These are phyloP conservation scores for Lysandra bellargus DNA, from an alignment of 2,888 invertebrate genomes.

Conservation along the genomic window DNA sequence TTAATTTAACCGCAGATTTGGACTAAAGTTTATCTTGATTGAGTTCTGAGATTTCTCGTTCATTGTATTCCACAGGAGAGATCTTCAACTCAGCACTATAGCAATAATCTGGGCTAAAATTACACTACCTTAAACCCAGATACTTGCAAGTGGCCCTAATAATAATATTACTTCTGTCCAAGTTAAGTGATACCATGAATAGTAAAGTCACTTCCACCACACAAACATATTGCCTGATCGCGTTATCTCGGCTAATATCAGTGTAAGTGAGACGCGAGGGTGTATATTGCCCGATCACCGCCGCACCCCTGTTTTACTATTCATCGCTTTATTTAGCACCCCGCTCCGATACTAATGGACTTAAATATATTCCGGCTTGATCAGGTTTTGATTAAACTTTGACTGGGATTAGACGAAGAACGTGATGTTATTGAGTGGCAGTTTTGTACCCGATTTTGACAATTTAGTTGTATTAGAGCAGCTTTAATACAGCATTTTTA, in stretches of 20 bases:
- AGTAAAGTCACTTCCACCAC: not conserved
- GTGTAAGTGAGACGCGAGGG: constrained; percentile 46
- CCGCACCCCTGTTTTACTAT: constrained; percentile 78
- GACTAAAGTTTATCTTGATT: too few relatives aligned
- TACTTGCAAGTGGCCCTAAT: too few relatives aligned
- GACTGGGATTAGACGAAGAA: not conserved
- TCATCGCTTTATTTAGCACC: constrained; percentile 65
- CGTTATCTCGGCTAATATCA: constrained; percentile 4
- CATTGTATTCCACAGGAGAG: too few relatives aligned
- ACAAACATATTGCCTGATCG: constrained; percentile 22
- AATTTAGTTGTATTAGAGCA: too few relatives aligned
- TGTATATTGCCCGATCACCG: constrained; percentile 79
- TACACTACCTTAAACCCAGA: too few relatives aligned
- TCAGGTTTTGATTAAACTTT: constrained; percentile 10
- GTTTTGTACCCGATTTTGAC: not conserved
- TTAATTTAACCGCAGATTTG: too few relatives aligned
- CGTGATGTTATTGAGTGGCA: not conserved
- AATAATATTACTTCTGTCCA: too few relatives aligned
- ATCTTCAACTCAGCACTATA: too few relatives aligned
- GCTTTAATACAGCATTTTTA: not conserved
- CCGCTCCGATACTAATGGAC: constrained; percentile 58
- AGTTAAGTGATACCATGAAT: not conserved
- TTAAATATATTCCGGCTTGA: constrained; percentile 42
- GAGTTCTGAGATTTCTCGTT: too few relatives aligned
- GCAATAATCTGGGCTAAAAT: too few relatives aligned